These are phyloP conservation scores for Todiramphus chloris DNA, from an alignment of 2,113 vertebrate species.

Conservation along the genomic window DNA sequence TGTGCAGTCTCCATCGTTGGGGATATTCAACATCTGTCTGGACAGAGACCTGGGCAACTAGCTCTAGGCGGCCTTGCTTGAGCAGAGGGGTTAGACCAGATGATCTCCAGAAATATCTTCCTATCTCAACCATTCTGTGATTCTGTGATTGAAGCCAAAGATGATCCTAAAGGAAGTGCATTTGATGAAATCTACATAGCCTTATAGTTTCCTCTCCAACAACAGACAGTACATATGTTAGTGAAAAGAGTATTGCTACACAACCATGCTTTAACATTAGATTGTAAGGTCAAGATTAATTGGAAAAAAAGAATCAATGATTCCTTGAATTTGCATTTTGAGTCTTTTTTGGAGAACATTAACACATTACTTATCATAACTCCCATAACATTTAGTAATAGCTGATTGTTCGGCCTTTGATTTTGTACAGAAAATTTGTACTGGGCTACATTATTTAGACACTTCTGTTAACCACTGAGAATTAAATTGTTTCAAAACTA, in stretches of 20 bases:
- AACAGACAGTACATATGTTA: not conserved
- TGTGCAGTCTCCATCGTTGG: too few species aligned
- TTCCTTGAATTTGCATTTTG: not conserved
- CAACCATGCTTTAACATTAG: not conserved
- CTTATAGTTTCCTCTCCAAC: not conserved
- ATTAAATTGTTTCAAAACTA: constrained; percentile 15
- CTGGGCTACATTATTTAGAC: not conserved
- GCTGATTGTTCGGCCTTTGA: not conserved
- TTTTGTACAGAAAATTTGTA: constrained; percentile 1
- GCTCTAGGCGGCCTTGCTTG: not conserved
- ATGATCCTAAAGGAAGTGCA: not conserved
- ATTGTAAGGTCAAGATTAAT: not conserved
- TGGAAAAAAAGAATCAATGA: not conserved
- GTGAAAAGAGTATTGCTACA: not conserved
- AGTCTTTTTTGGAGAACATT: not conserved
- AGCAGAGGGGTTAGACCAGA: not conserved
- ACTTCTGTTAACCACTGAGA: not conserved
- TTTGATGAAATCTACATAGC: not conserved
- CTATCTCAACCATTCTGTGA: not conserved
- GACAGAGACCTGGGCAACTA: rapidly evolving
- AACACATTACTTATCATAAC: not conserved
- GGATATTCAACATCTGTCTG: not conserved
- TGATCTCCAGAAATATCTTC: not conserved
- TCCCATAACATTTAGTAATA: not conserved
- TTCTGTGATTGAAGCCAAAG: not conserved